Evolutionary conservation across 2,888 invertebrate species (phyloP), one percentile per base, ranked within the genome.

Genomic region (Drosophila nr. medialis): DNA sequence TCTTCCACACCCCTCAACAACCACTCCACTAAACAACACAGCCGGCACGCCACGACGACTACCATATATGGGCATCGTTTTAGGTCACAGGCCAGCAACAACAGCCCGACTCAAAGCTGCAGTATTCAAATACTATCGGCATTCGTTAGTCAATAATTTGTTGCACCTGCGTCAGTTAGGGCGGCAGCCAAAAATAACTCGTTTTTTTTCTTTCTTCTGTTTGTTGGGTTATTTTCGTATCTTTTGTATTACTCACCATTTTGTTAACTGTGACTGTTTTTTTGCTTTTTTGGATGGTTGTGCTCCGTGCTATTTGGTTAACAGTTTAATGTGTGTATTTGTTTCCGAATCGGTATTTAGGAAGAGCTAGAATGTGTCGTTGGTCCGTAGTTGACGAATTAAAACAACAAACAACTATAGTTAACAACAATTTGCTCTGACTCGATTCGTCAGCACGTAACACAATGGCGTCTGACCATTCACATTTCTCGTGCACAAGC

Each of bases 41-140:
- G 65, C 75, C 81, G 79, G 86, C 75, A 73, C 65, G 68, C 72
- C 66, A 71, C 72, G 69, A 73, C 63, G 49, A 72, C 64, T 89
- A 48, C 86, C 86, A 73, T 90, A 86, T 86, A 83, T 78, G 90
- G 86, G 73, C 86, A 86, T 86, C 53, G 32, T 66, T 88, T 86
- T 70, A 62, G 78, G 58, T 64, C 86, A 72, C 48, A 68, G 70
- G 66, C 79, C 56, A 45, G 4, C 45, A 24, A 45, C 45, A 45
- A 59, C 42, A 40, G 34, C n/a, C 15, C 53, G 62, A 67, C 50
- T 50, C 36, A 45, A 42, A 29, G 24, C 24, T 55, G 11, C 48
- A 48, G 45, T 51, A 53, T 55, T 27, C 2, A 18, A 29, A 49
- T 40, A 38, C 11, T 48, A 53, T 30, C 4, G 30, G 21, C 29